A percentile compares a stretch with the other conserved stretches of the same genome.
These are phyloP conservation scores for Acanthurus leucopareius DNA, from an alignment of 2,797 vertebrate species.

Conservation along the genomic window DNA sequence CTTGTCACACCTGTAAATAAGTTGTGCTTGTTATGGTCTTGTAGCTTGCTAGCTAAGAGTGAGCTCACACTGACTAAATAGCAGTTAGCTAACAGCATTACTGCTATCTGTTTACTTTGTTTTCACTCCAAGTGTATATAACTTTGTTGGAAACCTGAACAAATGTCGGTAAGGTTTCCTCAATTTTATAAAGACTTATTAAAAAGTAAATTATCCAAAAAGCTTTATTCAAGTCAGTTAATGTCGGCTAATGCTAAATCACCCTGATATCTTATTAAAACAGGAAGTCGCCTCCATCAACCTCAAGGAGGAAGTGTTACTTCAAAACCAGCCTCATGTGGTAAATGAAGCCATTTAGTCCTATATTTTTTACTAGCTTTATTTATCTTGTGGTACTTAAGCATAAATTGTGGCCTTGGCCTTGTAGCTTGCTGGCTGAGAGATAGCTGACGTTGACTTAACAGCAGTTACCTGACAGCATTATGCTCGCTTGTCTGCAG, in stretches of 20 bases:
- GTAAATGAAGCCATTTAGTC: background rate
- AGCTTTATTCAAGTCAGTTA: background rate
- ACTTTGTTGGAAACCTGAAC: background rate
- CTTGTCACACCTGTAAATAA: background rate
- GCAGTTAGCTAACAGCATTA: background rate
- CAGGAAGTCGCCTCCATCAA: background rate
- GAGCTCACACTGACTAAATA: background rate
- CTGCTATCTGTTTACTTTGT: background rate
- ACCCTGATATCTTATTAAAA: background rate
- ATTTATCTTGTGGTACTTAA: background rate
- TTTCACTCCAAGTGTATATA: background rate
- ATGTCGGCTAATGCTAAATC: accelerated
- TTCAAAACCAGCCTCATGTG: background rate
- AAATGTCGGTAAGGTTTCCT: slow-evolving; percentile 25
- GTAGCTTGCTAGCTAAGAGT: background rate
- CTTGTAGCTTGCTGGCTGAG: background rate
- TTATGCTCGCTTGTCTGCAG: background rate
- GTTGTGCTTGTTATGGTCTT: background rate
- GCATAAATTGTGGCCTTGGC: background rate
- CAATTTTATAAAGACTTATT: background rate
- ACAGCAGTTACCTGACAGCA: background rate
- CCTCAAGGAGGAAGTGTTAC: background rate
- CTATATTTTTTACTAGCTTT: too few relatives aligned
- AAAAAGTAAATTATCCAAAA: too few relatives aligned
- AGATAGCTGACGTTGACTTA: background rate